Conservation (phyloP, 2,113 vertebrate species). For the Silurus meridionalis region DNA sequence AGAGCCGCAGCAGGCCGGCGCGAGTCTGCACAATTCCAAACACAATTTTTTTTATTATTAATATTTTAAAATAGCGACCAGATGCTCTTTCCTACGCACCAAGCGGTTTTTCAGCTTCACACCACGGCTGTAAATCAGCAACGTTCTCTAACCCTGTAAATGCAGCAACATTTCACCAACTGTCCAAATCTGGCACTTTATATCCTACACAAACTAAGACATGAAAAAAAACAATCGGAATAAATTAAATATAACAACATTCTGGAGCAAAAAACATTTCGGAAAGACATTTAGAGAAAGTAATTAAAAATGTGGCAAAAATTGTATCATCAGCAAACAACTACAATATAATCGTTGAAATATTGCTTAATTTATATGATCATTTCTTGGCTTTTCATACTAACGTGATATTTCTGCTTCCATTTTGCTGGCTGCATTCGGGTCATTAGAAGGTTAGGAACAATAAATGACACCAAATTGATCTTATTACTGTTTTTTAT, state of each 20-base stretch:
- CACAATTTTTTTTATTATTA: conserved; percentile 26
- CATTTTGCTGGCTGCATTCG: too few relatives aligned
- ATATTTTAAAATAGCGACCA: conserved; percentile 18
- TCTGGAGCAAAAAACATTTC: too few relatives aligned
- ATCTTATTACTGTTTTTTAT: too few relatives aligned
- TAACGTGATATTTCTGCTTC: not conserved
- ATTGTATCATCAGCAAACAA: not conserved
- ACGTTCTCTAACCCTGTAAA: conserved; percentile 5
- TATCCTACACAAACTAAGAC: not conserved
- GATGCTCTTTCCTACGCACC: not conserved
- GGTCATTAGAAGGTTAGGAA: too few relatives aligned
- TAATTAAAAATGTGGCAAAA: not conserved
- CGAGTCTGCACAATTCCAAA: conserved; percentile 1
- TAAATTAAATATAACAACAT: not conserved
- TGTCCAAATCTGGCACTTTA: not conserved
- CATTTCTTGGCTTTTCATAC: not conserved
- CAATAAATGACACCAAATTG: too few relatives aligned
- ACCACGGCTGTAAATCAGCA: conserved; percentile 15
- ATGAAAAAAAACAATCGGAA: not conserved
- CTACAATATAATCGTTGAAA: not conserved
- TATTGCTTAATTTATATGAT: not conserved
- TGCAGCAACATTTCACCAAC: not conserved
- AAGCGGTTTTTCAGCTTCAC: not conserved
- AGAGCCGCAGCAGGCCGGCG: not conserved
- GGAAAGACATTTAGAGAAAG: not conserved